Percentiles rank a stretch among this genome's conserved stretches.
phyloP scores from a whole-genome alignment of 2,113 vertebrate genomes.

The Opisthocomus hoazin region DNA sequence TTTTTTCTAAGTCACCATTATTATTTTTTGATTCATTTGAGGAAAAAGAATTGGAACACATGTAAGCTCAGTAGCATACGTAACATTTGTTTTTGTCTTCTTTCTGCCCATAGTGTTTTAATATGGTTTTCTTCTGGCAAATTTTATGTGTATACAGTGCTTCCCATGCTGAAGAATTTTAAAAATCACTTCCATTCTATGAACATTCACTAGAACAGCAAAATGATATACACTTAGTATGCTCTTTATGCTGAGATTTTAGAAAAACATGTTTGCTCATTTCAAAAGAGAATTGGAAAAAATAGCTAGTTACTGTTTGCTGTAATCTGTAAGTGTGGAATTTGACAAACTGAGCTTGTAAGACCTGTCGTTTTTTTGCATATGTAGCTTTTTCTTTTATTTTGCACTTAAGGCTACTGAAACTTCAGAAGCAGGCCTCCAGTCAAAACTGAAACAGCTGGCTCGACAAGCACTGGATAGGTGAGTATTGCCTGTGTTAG shows the following conservation, averaged over 20 bases:
- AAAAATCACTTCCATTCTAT: neutral
- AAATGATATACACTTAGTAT: neutral
- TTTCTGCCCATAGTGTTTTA: neutral
- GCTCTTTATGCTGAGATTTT: neutral
- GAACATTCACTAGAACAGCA: neutral
- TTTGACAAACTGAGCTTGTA: neutral
- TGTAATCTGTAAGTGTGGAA: neutral
- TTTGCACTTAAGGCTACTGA: constrained; percentile 82
- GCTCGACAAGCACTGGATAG: constrained; percentile 95
- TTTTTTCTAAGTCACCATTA: neutral
- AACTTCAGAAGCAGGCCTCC: constrained; percentile 86
- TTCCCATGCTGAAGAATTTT: neutral
- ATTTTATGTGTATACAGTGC: neutral
- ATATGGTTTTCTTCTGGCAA: neutral
- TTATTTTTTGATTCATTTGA: neutral
- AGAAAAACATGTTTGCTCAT: neutral
- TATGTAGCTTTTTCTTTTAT: neutral
- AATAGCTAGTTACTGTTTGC: neutral
- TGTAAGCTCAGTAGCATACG: neutral
- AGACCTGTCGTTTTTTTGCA: neutral
- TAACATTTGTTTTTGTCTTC: neutral
- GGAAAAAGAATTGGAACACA: neutral
- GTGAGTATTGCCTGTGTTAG: constrained; percentile 55
- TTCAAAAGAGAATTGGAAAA: neutral
- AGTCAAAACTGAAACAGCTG: constrained; percentile 93